Base-by-base conservation (phyloP, 2,888 invertebrate species). In the Blastobasis lacticolella region DNA sequence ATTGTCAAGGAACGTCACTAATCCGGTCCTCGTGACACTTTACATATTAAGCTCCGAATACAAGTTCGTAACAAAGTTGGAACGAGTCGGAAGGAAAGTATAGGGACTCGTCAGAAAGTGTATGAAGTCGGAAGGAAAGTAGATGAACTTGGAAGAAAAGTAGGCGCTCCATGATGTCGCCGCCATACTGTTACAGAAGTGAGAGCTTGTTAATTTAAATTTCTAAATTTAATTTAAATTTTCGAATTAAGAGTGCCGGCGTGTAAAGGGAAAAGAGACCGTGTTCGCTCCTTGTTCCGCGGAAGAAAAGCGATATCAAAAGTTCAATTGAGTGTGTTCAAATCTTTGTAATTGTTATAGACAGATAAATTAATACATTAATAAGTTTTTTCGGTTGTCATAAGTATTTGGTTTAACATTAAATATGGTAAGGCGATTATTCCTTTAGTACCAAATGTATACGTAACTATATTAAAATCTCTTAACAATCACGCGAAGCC, bases 11-110 rank as follows among this genome's bases (percentile, higher is more conserved):
- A 71, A 67, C 63, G 66, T 64, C 57, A 70, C 67, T 79, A 75
- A 79, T 78, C 75, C 71, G 61, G 54, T 43, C 57, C 60, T 62
- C 48, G 67, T 74, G 70, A 75, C 75, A 71, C 75, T 78, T 75
- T 75, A 78, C 76, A 75, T 78, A 75, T 78, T 75, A 75, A 73
- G 64, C 62, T 23, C 58, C 48, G 61, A 57, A 68, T 51, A 52
- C 61, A 69, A 75, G 57, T 73, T 70, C 54, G 60, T 55, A 48
- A 37, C 51, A 46, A 50, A 48, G 47, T 53, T 48, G 41, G 23
- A 23, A 23, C 23, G 23, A 23, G 23, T 23, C 23, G 23, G 23
- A 23, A 23, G 23, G 23, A 23, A 23, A 23, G 23, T 23, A 23
- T 23, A 9, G 6, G 8, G 55, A 56, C 58, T 57, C 59, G 54